These are phyloP conservation scores for Heteractis magnifica DNA, from an alignment of 92 coral and sea anemone species.

Conservation along the genomic window DNA sequence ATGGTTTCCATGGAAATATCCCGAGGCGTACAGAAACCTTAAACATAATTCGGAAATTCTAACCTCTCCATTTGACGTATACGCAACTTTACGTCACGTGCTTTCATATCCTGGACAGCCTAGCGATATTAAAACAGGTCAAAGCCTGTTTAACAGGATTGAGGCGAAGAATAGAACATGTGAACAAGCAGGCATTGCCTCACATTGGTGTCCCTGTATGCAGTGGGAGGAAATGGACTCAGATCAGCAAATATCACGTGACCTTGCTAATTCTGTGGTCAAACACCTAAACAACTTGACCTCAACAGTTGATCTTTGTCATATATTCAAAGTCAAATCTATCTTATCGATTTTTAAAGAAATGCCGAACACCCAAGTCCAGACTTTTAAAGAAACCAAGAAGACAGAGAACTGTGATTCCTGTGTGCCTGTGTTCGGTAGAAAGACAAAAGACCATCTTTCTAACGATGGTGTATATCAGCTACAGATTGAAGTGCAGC, in stretches of 20 bases:
- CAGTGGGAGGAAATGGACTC: conserved; percentile 51
- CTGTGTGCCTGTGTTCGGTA: conserved; percentile 39
- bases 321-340: conserved; percentile 43
- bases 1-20: conserved; percentile 52
- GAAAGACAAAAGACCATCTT: conserved; percentile 29
- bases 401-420: conserved; percentile 50
- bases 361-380: conserved; percentile 55
- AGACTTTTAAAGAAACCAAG: conserved; percentile 23
- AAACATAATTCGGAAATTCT: conserved; percentile 42
- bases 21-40: conserved; percentile 38
- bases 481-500: conserved; percentile 60
- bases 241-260: conserved; percentile 38
- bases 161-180: conserved; percentile 62
- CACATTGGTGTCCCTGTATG: conserved; percentile 93
- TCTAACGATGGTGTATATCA: conserved; percentile 47
- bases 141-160: conserved; percentile 62
- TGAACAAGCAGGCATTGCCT: conserved; percentile 55
- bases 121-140: conserved; percentile 49
- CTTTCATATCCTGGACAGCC: conserved; percentile 67
- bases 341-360: conserved; percentile 30
- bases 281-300: conserved; percentile 47
- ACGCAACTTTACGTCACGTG: conserved; percentile 56
- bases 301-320: conserved; percentile 45
- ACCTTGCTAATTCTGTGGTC: conserved; percentile 41
- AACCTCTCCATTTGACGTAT: conserved; percentile 68